Base-by-base conservation (phyloP, 2,888 invertebrate species). In the Hipparchia semele region DNA sequence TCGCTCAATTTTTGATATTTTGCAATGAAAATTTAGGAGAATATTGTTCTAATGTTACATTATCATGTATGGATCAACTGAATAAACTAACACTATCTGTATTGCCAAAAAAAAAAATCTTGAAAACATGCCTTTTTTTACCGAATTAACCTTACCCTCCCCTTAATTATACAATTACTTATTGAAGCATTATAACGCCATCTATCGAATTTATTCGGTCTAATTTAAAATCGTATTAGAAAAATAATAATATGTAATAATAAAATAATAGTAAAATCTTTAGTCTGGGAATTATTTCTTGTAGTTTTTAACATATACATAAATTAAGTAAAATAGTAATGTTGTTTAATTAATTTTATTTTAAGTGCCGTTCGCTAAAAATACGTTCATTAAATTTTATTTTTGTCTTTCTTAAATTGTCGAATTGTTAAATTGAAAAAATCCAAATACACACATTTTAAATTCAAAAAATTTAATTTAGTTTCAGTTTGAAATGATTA, bases 201-300 rank as follows among this genome's bases (percentile, higher is more conserved):
- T 75, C 70, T 73, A 45, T 59, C 46, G 51, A 58, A 2, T 6
- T 13, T 53, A 33, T 56, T 49, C 46, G 39, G 12, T 66, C 53
- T 72, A 58, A 69, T 33, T 51, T 68, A 56, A 64, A 64, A 61
- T 64, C 23, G 56, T 61, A 61, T 71, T 61, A 66, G 61, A 60
- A 54, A 71, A 49, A 49, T 49, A 49, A 61, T 53, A 53, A 49
- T 49, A 45, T 23, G 23, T 23, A 23, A 68, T 49, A 51, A 60
- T n/a, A 59, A 39, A 39, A 6, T 64, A 65, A 65, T 65, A 65
- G 65, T 61, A 10, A 60, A 70, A 70, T 23, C 59, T 60, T 53
- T 69, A 73, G 71, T 71, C 56, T 53, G 67, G 68, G 65, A 68
- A 73, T 74, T 68, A 70, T 68, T 59, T 51, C 49, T 59, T 58